Evolutionary conservation across 2,113 vertebrate genomes (phyloP).

Genomic region (Oophaga pumilio): DNA sequence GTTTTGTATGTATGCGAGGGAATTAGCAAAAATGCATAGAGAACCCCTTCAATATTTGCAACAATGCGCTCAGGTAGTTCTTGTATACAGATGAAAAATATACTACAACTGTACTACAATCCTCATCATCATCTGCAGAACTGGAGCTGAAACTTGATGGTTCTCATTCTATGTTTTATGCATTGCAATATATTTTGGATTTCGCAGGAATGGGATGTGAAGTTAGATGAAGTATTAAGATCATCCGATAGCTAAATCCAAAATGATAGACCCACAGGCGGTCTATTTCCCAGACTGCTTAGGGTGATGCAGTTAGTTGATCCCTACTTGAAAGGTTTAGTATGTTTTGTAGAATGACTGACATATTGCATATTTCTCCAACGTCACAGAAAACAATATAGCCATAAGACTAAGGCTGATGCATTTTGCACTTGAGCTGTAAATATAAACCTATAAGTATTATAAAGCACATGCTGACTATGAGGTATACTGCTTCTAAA

Average conservation of each 20-base stretch:
- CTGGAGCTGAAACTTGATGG: background rate
- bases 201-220: background rate
- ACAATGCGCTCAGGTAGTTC: background rate
- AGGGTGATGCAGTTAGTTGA: background rate
- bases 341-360: background rate
- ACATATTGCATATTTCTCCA: background rate
- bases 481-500: background rate
- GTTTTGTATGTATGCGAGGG: background rate
- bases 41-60: background rate
- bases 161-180: background rate
- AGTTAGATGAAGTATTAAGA: background rate
- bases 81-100: background rate
- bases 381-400: background rate
- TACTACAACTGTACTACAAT: background rate
- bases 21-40: background rate
- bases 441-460: background rate
- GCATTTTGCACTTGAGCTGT: constrained; percentile 18
- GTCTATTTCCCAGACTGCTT: background rate
- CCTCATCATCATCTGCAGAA: background rate
- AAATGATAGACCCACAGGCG: background rate
- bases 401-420: background rate
- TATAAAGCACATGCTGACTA: background rate
- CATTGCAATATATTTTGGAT: background rate
- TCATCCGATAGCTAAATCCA: background rate
- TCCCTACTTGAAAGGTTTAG: background rate